Base-by-base conservation (phyloP, 2,888 invertebrate genomes). In the Eurytoma adleriae region DNA sequence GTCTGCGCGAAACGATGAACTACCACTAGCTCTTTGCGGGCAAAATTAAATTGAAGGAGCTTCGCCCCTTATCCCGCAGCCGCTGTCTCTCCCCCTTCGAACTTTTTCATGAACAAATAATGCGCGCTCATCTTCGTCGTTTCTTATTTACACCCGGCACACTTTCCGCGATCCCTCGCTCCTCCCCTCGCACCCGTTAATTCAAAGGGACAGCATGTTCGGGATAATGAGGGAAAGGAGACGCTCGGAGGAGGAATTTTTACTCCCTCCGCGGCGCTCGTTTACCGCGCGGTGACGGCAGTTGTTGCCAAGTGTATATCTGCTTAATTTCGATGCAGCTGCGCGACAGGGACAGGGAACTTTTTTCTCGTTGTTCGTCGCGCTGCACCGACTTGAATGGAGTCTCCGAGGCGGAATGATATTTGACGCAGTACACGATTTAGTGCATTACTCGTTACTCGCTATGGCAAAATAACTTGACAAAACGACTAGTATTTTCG, bases 1-100 rank as follows among this genome's bases (percentile, higher is more conserved):
- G 50, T 10, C 20, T 59, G 59, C 52, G 52, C 16, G 54, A 69
- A 76, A 62, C 68, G 40, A 69, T 69, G 68, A 76, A 69, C 30
- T 50, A 50, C 61, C 20, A n/a, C n/a, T 20, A 56, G 57, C 18
- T 16, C 68, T 75, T 52, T 59, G 68, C 61, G 16, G 66, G 20
- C 27, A 59, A 78, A 72, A 78, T 78, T 78, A 78, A 72, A 78
- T 78, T 78, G 66, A 67, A 78, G 78, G 48, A 50, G 50, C 66
- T 24, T 20, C n/a, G 20, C 27, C 56, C 18, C 66, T n/a, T 30
- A 3, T 18, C 16, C 30, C 48, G 24, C 24, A 24, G 1, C 59
- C 16, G n/a, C 27, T 13, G 20, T 30, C 56, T 56, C 40, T 1
- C 16, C 10, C 10, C 13, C 52, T 24, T 52, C n/a, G 27, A 24